Base-by-base conservation (phyloP, 2,888 invertebrate species). In the Argyresthia goedartella region DNA sequence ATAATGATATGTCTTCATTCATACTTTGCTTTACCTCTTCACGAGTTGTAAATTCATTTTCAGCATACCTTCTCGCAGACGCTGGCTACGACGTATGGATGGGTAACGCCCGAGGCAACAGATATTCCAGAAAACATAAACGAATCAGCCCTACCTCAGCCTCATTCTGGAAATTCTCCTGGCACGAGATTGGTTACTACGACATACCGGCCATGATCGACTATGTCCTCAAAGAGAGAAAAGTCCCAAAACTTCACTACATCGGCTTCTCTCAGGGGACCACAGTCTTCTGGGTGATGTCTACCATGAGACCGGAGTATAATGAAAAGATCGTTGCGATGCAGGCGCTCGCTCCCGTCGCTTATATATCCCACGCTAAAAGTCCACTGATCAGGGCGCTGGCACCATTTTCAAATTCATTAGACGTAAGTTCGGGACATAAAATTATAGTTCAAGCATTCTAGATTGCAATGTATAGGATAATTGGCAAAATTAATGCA, bases 101-200 rank as follows among this genome's bases (percentile, higher is more conserved):
- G 65, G 94, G 93, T 0, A 96, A 96, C 71, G 89, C 91, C 10
- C 81, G 96, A 53, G 96, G 96, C 2, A 95, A 93, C 67, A 88
- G 84, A 0, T 92, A 92, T 69, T 91, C 91, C 0, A 86, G 88
- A 34, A 78, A 72, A 1, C 94, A 95, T 63, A 50, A 61, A 8
- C 58, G 59, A 1, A 54, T 81, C 1, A 56, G 80, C 56, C 79
- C 81, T 6, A 70, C 81, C 43, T 52, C 63, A 33, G 47, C 51
- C 0, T 33, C 56, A 0, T 86, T 84, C 61, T 84, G 79, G 59
- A 65, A 84, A 58, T 84, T 76, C 56, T 69, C 66, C 13, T 85
- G 68, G 53, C 78, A 86, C 57, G 77, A 86, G 49, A 77, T 85
- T 8, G 85, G 73, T 6, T 54, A 62, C 0, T 56, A 59, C 14